Evolutionary conservation across 2,797 vertebrate genomes (phyloP), one percentile per base, ranked within the genome.

Genomic region (Eremophila alpestris): DNA sequence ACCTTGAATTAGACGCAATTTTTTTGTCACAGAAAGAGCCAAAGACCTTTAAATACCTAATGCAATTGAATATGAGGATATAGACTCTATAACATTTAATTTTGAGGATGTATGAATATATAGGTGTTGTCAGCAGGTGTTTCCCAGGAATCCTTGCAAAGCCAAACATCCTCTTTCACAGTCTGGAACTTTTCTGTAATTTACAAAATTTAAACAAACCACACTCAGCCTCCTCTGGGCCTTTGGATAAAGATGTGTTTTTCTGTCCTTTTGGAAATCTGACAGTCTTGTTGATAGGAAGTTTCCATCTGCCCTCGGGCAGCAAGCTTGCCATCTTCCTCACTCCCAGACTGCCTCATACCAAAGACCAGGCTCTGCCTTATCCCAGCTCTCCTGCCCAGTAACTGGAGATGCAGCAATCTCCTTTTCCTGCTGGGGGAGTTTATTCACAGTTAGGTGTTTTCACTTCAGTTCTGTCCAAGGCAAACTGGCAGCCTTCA

Each of bases 221-320:
- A 51, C 27, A 29, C 11, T 36, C 3, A 7, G 1, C 7, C 11
- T 12, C 10, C 26, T 46, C 36, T 27, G 11, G 3, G 5, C 13
- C 13, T 67, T 64, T n/a, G 49, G 36, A 51, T 60, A 59, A 80
- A 36, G 5, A 8, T 0, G 0, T 29, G 20, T 3, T 54, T 65
- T 91, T 62, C 16, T 23, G 7, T n/a, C 11, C 12, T 64, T 60
- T 82, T 10, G 1, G 32, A 84, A 65, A 5, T 38, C 36, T 49
- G 22, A 9, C 13, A 49, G 2, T 43, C 15, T 24, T 51, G 3
- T 5, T 45, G 22, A 38, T 40, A 41, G n/a, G 17, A 69, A 16
- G 6, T 16, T 88, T 26, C 51, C 21, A 11, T 29, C 11, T 22
- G 36, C 7, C 13, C 22, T 69, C 0, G 0, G 43, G 15, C 22